phyloP scores from a whole-genome alignment of 2,888 invertebrate genomes.

The Phlogophora meticulosa region DNA sequence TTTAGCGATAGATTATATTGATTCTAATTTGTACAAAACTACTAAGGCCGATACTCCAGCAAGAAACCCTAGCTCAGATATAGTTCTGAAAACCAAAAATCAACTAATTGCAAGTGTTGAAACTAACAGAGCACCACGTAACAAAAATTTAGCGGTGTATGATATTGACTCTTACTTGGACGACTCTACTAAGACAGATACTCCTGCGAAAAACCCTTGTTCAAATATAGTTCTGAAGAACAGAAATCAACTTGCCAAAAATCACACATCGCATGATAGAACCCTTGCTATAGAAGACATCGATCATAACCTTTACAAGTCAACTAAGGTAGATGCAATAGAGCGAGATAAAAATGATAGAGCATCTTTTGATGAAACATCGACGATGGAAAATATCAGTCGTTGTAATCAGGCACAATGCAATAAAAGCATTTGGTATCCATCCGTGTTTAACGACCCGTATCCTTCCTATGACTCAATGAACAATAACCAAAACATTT shows the following conservation, averaged over 20 bases:
- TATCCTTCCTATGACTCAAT: background rate
- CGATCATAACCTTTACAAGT: background rate
- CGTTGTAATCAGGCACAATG: background rate
- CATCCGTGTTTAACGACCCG: background rate
- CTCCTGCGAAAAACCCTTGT: background rate
- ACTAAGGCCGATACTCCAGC: background rate
- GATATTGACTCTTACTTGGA: background rate
- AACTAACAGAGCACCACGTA: background rate
- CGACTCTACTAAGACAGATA: background rate
- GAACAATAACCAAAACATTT: conserved; percentile 5
- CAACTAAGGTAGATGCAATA: background rate
- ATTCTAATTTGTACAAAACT: background rate
- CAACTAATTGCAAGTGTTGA: background rate
- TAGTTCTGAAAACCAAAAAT: background rate
- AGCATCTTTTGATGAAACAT: background rate
- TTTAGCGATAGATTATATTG: background rate
- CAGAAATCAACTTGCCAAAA: background rate
- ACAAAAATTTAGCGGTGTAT: background rate
- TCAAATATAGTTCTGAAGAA: background rate
- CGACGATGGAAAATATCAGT: background rate
- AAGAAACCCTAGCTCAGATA: background rate
- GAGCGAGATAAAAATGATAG: background rate
- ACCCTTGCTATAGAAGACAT: background rate
- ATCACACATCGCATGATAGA: background rate
- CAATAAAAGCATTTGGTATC: conserved; percentile 9